phyloP scores from a whole-genome alignment of 1,140 invertebrate genomes.

The Hycleus phaleratus region DNA sequence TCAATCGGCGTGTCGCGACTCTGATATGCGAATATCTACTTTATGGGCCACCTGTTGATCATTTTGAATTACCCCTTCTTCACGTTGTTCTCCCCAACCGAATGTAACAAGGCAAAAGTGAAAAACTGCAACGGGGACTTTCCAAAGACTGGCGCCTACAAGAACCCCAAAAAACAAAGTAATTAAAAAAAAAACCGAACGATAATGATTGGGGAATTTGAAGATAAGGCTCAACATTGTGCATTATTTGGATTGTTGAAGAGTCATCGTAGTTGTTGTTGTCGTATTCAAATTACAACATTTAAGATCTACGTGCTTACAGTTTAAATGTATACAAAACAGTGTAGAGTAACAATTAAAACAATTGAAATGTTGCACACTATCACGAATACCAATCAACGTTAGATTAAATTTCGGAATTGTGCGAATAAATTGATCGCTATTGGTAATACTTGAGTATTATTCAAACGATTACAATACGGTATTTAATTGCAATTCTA shows the following conservation, averaged over 20 bases:
- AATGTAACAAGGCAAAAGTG: neutral
- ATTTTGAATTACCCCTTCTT: neutral
- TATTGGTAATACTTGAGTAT: no score
- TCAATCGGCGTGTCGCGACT: slow-evolving; percentile 36
- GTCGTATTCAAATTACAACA: slow-evolving; percentile 14
- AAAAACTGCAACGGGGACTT: neutral
- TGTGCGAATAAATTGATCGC: no score
- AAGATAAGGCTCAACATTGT: no score
- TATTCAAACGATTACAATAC: neutral
- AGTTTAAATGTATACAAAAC: slow-evolving; percentile 12
- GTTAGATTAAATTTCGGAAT: slow-evolving; percentile 1
- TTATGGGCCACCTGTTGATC: slow-evolving; percentile 39
- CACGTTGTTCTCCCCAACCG: neutral
- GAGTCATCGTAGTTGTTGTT: neutral
- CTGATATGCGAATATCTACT: slow-evolving; percentile 40
- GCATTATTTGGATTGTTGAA: no score
- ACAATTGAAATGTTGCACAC: slow-evolving; percentile 12
- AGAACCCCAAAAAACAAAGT: no score
- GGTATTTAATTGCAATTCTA: slow-evolving; percentile 3
- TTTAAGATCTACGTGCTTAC: slow-evolving; percentile 16
- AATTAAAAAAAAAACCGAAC: no score
- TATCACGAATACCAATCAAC: slow-evolving; percentile 20
- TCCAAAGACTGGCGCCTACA: neutral
- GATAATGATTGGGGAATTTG: no score
- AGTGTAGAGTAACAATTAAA: slow-evolving; percentile 17